Evolutionary conservation across 2,888 invertebrate species (phyloP).

Genomic region (Sphaerophoria rueppellii): DNA sequence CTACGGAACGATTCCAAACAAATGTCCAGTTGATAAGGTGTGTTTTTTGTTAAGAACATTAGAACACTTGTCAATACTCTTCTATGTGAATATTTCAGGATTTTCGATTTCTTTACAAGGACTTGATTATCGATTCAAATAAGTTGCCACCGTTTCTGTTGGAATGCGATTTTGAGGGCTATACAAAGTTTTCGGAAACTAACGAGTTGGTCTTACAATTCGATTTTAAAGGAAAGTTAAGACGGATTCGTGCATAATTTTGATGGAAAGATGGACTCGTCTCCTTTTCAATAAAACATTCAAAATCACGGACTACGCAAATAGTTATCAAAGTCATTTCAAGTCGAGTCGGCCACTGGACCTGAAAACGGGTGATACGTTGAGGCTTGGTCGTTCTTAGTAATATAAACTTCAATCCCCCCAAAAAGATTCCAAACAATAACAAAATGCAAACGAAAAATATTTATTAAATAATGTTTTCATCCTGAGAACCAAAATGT

Average conservation of each 20-base stretch:
- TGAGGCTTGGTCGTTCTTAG: no score
- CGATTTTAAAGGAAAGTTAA: not conserved
- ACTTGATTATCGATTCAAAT: not conserved
- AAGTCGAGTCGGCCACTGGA: no score
- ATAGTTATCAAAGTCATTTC: no score
- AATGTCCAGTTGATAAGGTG: not conserved
- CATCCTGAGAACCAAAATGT: no score
- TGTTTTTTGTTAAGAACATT: not conserved
- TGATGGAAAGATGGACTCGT: no score
- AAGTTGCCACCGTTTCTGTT: not conserved
- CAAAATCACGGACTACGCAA: no score
- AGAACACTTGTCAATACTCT: not conserved
- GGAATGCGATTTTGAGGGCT: not conserved
- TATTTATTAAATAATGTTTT: no score
- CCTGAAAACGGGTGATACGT: no score
- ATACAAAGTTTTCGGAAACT: not conserved
- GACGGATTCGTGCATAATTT: not conserved
- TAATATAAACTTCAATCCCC: no score
- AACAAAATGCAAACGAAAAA: no score
- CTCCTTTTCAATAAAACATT: no score
- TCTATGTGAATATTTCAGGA: not conserved
- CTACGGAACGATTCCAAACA: not conserved
- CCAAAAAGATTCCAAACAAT: no score
- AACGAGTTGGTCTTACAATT: not conserved
- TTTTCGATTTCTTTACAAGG: not conserved